phyloP scores from a whole-genome alignment of 1,140 invertebrate genomes.

The Anadara kagoshimensis region DNA sequence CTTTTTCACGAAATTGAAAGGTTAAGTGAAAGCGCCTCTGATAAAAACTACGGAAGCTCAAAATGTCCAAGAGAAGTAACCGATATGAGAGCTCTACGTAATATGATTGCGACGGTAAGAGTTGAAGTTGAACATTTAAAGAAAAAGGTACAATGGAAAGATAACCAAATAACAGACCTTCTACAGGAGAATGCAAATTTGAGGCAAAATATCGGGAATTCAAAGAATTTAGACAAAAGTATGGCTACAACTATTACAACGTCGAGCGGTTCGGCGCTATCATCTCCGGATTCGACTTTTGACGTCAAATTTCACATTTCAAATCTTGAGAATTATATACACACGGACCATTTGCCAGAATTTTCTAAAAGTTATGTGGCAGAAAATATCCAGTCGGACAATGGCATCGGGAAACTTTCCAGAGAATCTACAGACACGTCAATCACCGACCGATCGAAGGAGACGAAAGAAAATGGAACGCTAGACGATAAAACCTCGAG shows the following conservation, averaged over 20 bases:
- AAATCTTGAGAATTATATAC: too few relatives aligned
- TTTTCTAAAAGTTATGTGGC: too few relatives aligned
- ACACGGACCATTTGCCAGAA: too few relatives aligned
- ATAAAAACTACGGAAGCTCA: background rate
- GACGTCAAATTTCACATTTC: background rate
- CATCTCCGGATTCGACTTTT: conserved; percentile 27
- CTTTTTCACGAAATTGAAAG: conserved; percentile 28
- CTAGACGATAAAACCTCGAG: too few relatives aligned
- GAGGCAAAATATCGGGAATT: background rate
- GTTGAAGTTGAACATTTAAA: conserved; percentile 40
- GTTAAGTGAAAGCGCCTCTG: conserved; percentile 11
- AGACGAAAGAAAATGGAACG: too few relatives aligned
- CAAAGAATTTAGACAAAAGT: background rate
- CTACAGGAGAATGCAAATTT: conserved; percentile 25
- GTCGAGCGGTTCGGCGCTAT: background rate
- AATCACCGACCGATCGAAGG: too few relatives aligned
- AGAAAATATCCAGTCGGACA: too few relatives aligned
- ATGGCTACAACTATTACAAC: background rate
- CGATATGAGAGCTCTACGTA: conserved; percentile 24
- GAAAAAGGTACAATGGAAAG: conserved; percentile 41
- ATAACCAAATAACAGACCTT: conserved; percentile 33
- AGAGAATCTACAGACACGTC: too few relatives aligned
- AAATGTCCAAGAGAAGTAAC: conserved; percentile 1
- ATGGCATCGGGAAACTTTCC: too few relatives aligned
- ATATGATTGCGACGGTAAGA: conserved; percentile 34